Evolutionary conservation across 2,888 invertebrate genomes (phyloP), one percentile per base, ranked within the genome.

Genomic region (Cyaniris semiargus): DNA sequence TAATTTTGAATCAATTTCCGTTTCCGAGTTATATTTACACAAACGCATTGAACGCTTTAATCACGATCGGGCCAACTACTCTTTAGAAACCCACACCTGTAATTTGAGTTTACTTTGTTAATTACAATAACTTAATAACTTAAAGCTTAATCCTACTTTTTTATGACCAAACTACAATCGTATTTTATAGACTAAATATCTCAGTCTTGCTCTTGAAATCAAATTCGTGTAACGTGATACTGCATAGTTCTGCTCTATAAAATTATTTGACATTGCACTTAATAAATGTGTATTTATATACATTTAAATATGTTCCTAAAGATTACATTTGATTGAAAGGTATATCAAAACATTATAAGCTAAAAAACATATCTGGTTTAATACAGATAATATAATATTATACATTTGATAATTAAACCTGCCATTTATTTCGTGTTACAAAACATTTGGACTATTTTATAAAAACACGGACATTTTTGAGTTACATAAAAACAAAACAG

Each of bases 1-100:
- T 74, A 48, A 74, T 74, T 74, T 74, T 74, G 53, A 74, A 74
- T 74, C 74, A 74, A 74, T 74, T 74, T 74, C 74, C 74, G 74
- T 74, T 74, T 74, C 53, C 74, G 27, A 53, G 44, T 74, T 48
- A 53, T 74, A 53, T 74, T 74, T 53, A 74, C 71, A 72, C 74
- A 74, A 53, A 74, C 74, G 74, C 48, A 53, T 48, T 74, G 48
- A 74, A 74, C 48, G 74, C 27, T 74, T 74, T 74, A 48, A 74
- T 74, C 74, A 74, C 23, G 7, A 48, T 48, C 5, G 48, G 53
- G 21, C 44, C 44, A 23, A 27, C 27, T 27, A 27, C 53, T 74
- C 74, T 74, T 74, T 74, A 48, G 27, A 53, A 48, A 53, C 6
- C 27, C 53, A 21, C 44, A 72, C 44, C 44, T 72, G 72, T 74